phyloP scores from a whole-genome alignment of 2,797 vertebrate genomes.

The Spheniscus humboldti region DNA sequence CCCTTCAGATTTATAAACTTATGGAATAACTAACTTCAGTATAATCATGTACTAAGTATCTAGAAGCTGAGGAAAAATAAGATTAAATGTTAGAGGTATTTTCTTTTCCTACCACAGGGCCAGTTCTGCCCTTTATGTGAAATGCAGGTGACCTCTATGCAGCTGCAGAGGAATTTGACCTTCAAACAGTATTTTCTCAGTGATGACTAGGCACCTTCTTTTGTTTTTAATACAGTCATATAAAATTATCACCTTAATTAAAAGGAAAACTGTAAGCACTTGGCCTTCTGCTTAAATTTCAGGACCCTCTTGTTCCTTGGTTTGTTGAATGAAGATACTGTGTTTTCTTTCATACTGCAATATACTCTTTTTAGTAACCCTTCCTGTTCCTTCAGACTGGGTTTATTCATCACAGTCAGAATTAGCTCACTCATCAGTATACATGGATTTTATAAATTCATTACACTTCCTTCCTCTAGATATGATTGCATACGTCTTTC shows the following conservation, averaged over 20 bases:
- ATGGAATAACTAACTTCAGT: background rate
- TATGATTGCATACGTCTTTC: background rate
- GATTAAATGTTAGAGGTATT: background rate
- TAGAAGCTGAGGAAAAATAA: background rate
- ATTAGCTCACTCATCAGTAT: background rate
- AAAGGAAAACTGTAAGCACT: background rate
- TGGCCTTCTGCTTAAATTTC: background rate
- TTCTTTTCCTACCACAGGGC: background rate
- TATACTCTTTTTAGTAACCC: background rate
- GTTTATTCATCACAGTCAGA: background rate
- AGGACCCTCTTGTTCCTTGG: background rate
- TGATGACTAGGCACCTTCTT: background rate
- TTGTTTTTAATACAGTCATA: background rate
- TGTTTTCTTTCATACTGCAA: background rate
- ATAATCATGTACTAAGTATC: background rate
- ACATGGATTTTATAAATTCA: background rate
- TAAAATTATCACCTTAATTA: slow-evolving; percentile 1
- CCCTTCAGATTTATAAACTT: background rate
- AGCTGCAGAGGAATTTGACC: slow-evolving; percentile 38
- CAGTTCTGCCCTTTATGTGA: background rate
- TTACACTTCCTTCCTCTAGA: background rate
- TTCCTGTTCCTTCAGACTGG: background rate
- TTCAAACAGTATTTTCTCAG: slow-evolving; percentile 24
- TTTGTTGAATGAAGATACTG: background rate
- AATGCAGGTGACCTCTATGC: slow-evolving; percentile 8